phyloP scores from a whole-genome alignment of 2,888 invertebrate species.

The Tricholauxania praeusta region DNA sequence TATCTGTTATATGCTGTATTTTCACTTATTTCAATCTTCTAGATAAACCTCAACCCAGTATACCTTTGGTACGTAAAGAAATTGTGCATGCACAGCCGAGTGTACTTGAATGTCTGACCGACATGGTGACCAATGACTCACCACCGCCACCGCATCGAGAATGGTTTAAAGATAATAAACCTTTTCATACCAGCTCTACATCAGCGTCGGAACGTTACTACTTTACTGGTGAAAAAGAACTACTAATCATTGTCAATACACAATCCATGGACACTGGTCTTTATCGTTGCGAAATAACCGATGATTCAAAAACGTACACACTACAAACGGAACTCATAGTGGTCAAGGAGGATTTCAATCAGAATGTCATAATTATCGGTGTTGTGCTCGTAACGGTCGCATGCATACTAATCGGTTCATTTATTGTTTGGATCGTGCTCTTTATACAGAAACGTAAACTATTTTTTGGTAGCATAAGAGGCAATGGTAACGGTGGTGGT shows the following conservation, averaged over 20 bases:
- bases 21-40: slow-evolving; percentile 46
- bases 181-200: slow-evolving; percentile 69
- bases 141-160: slow-evolving; percentile 59
- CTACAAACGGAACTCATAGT: slow-evolving; percentile 59
- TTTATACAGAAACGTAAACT: slow-evolving; percentile 57
- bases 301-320: slow-evolving; percentile 68
- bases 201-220: slow-evolving; percentile 78
- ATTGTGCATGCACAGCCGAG: slow-evolving; percentile 85
- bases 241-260: slow-evolving; percentile 88
- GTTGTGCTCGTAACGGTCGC: slow-evolving; percentile 91
- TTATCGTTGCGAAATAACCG: slow-evolving; percentile 92
- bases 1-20: background rate
- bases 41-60: slow-evolving; percentile 89
- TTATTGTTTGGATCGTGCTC: slow-evolving; percentile 80
- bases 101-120: slow-evolving; percentile 81
- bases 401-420: slow-evolving; percentile 91
- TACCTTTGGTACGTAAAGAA: slow-evolving; percentile 77
- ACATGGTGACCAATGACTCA: slow-evolving; percentile 77
- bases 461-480: slow-evolving; percentile 38
- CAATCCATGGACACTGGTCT: slow-evolving; percentile 82
- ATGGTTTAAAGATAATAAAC: slow-evolving; percentile 88
- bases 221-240: slow-evolving; percentile 87
- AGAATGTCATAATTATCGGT: slow-evolving; percentile 73
- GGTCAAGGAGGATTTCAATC: slow-evolving; percentile 56
- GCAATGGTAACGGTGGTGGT: slow-evolving; percentile 1